Conservation (phyloP, 2,113 vertebrate genomes). For the Isichthys henryi region DNA sequence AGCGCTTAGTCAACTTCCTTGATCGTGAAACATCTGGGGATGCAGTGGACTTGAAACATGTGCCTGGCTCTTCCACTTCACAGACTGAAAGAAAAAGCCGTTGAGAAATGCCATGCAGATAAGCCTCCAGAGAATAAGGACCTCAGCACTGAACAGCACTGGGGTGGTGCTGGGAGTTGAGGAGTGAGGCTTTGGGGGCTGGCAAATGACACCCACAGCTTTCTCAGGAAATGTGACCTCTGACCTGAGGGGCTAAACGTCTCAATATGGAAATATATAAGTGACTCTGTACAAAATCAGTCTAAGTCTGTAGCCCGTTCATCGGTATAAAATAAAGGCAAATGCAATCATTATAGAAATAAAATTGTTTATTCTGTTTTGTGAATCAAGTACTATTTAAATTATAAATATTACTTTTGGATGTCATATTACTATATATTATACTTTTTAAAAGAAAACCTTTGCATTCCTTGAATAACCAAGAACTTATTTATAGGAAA, state of each 20-base stretch:
- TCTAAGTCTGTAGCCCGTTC: not conserved
- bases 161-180: not conserved
- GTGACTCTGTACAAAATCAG: conserved; percentile 39
- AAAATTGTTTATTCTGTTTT: not conserved
- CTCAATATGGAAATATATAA: conserved; percentile 46
- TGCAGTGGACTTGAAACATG: conserved; percentile 28
- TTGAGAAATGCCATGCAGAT: conserved; percentile 49
- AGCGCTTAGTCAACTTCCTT: conserved; percentile 62
- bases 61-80: conserved; percentile 49
- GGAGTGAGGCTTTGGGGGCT: not conserved
- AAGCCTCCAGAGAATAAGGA: conserved; percentile 55
- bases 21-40: conserved; percentile 57
- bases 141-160: conserved; percentile 14
- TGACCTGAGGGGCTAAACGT: conserved; percentile 47
- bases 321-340: not conserved
- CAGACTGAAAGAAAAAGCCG: conserved; percentile 65
- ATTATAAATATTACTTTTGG: not conserved
- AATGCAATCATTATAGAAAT: not conserved
- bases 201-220: conserved; percentile 62
- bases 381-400: not conserved
- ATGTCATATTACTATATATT: not conserved
- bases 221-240: conserved; percentile 64
- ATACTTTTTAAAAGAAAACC: not conserved
- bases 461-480: not conserved
- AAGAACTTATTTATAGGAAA: not conserved